Percentiles rank a stretch among this genome's conserved stretches.
Evolutionary conservation across 2,888 invertebrate species (phyloP).

Genomic region (Diaperis boleti): DNA sequence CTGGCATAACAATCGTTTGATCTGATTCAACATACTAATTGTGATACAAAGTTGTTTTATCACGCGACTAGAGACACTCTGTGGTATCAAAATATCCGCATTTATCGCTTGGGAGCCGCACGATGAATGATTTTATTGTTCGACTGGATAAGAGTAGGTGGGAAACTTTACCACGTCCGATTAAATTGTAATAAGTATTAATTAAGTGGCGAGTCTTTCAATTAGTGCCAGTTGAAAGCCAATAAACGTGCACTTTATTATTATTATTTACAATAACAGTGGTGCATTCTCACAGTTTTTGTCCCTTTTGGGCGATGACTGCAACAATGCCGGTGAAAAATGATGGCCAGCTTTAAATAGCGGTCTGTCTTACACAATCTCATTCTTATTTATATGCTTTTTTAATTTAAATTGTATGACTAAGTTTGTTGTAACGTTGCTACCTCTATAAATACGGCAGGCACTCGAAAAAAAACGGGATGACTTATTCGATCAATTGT

Average conservation of each 20-base stretch:
- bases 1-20: too few relatives aligned
- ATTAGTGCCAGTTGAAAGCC: slow-evolving; percentile 29
- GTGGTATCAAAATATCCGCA: not conserved
- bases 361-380: slow-evolving; percentile 7
- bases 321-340: slow-evolving; percentile 7
- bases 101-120: slow-evolving; percentile 3
- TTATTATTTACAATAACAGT: slow-evolving; percentile 9
- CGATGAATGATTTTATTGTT: slow-evolving; percentile 20
- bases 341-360: slow-evolving; percentile 1
- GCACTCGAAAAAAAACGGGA: slow-evolving; percentile 11
- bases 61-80: too few relatives aligned
- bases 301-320: slow-evolving; percentile 6
- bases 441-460: slow-evolving; percentile 28
- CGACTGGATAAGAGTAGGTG: slow-evolving; percentile 19
- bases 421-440: slow-evolving; percentile 17
- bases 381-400: slow-evolving; percentile 12
- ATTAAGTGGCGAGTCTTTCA: slow-evolving; percentile 31
- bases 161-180: slow-evolving; percentile 28
- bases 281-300: slow-evolving; percentile 11
- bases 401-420: slow-evolving; percentile 26
- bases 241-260: slow-evolving; percentile 26
- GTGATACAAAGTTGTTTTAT: too few relatives aligned
- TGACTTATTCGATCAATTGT: slow-evolving; percentile 15
- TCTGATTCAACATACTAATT: too few relatives aligned
- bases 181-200: slow-evolving; percentile 30